Conservation (phyloP, 1,140 invertebrate species). For the Euura lappo region DNA sequence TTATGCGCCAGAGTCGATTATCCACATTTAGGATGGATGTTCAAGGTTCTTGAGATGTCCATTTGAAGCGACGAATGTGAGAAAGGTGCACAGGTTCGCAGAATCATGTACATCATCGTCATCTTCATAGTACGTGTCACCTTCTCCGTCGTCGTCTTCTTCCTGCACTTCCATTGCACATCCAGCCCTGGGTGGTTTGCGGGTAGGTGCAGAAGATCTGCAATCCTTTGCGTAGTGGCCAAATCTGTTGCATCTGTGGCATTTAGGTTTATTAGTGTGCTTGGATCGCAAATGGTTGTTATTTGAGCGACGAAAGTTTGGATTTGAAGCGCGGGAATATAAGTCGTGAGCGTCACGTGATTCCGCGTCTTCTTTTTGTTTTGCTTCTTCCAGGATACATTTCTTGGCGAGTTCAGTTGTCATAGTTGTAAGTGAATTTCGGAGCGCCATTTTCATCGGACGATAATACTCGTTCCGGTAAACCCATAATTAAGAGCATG, state of each 20-base stretch:
- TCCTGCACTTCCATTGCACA: background rate
- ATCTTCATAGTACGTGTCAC: background rate
- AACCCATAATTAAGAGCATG: background rate
- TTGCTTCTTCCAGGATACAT: slow-evolving; percentile 20
- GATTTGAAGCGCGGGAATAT: background rate
- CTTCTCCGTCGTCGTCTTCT: background rate
- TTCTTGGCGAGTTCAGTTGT: background rate
- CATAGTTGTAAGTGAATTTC: background rate
- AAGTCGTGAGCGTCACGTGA: background rate
- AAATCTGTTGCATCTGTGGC: background rate
- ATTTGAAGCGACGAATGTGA: background rate
- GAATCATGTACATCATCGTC: background rate
- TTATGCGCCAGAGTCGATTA: slow-evolving; percentile 8
- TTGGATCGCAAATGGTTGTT: background rate
- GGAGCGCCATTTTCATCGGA: background rate
- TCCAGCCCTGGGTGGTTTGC: background rate
- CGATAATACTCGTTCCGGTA: background rate
- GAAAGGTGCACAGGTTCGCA: background rate
- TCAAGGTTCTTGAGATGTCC: background rate
- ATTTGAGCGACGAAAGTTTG: background rate
- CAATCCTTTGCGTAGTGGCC: slow-evolving; percentile 1
- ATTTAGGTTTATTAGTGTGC: background rate
- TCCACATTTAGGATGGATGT: background rate
- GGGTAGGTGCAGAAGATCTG: background rate
- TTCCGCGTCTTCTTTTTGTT: background rate